Evolutionary conservation across 2,888 invertebrate species (phyloP), one percentile per base, ranked within the genome.

Genomic region (Bursaphelenchus okinawaensis): DNA sequence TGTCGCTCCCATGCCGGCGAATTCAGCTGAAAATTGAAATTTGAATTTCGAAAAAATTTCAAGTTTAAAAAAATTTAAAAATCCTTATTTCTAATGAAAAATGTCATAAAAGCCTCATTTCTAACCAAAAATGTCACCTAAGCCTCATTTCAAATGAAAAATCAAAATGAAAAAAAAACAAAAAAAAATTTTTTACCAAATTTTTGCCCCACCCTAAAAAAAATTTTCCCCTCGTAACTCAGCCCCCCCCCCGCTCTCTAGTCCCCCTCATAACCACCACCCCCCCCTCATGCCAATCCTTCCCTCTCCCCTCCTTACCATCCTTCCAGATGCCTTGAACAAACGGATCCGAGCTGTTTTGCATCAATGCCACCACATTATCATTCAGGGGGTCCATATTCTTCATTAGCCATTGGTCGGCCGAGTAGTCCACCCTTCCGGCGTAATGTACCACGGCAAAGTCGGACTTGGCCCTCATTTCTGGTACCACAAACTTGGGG

Each of bases 321-420:
- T 99, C 98, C 85, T 98, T 99, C 98, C 98, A 99, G 78, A 99
- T 96, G 83, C 91, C 90, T 71, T 91, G 90, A 67, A 95, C 91
- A 85, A 95, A 95, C 7, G 92, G 90, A 87, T 95, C 94, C 82
- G 91, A 90, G 0, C 96, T 94, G 19, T 88, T 88, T 86, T 98
- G 96, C 69, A 99, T 86, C 20, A 96, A 87, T 7, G 91, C 91
- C 40, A 99, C 96, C 27, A 99, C 91, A 83, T 98, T 98, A 84
- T 99, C 98, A 84, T 99, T 99, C 73, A 99, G 87, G 0, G 98
- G 98, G 83, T 99, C 98, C 98, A 98, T 99, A 85, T 99, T 99
- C 87, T 99, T 99, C 93, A 95, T 94, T 69, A 99, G 85, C 98
- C 98, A 99, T 83, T 93, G 90, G 55, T 89, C 89, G 0, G 94